Evolutionary conservation across 2,888 invertebrate species (phyloP).

Genomic region (Trissoscelio sp.): DNA sequence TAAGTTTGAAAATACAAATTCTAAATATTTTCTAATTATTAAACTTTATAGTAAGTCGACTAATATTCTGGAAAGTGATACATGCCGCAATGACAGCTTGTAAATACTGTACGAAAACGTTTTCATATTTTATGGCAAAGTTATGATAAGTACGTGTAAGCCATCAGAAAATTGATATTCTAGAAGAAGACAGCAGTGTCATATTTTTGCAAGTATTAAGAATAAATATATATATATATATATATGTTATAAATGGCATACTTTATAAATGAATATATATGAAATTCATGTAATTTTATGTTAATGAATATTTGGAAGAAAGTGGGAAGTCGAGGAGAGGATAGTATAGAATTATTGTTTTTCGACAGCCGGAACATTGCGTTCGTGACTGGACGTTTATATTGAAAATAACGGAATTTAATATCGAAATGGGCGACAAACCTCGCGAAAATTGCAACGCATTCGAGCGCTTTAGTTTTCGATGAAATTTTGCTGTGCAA

Average conservation of each 20-base stretch:
- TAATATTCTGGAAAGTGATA: neutral
- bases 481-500: constrained; percentile 5
- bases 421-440: constrained; percentile 52
- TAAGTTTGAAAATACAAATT: too few relatives aligned
- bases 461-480: constrained; percentile 9
- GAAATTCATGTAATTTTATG: constrained; percentile 7
- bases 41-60: neutral
- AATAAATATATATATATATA: neutral
- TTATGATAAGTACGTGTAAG: constrained; percentile 39
- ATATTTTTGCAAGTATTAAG: constrained; percentile 5
- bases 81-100: constrained; percentile 39
- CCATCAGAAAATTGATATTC: constrained; percentile 40
- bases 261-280: neutral
- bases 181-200: neutral
- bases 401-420: constrained; percentile 60
- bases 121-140: constrained; percentile 34
- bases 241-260: neutral
- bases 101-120: constrained; percentile 31
- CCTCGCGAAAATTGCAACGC: constrained; percentile 24
- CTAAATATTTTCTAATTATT: too few relatives aligned
- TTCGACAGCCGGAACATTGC: constrained; percentile 21
- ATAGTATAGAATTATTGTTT: constrained; percentile 23
- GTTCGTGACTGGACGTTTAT: constrained; percentile 51
- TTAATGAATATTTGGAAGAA: constrained; percentile 18
- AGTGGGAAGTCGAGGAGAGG: neutral